phyloP scores from a whole-genome alignment of 2,888 invertebrate genomes.

The Monochamus alternatus region DNA sequence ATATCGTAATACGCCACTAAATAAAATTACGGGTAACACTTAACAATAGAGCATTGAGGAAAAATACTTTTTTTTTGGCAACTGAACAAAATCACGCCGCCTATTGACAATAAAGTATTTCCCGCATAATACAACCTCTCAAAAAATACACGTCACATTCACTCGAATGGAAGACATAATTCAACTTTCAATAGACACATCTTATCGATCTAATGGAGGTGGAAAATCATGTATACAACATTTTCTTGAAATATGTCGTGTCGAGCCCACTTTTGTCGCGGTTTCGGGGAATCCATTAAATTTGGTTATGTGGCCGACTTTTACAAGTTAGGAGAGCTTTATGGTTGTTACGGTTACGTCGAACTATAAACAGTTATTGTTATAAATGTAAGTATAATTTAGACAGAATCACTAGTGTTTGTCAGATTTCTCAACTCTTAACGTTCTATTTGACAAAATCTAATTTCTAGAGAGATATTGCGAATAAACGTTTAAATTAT shows the following conservation, averaged over 20 bases:
- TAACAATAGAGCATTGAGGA: too few relatives aligned
- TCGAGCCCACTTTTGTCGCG: background rate
- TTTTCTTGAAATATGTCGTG: slow-evolving; percentile 5
- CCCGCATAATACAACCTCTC: background rate
- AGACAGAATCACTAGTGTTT: too few relatives aligned
- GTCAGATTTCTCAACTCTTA: too few relatives aligned
- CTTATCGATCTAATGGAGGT: slow-evolving; percentile 1
- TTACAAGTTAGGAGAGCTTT: background rate
- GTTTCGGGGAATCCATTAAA: slow-evolving; percentile 2
- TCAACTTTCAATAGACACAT: background rate
- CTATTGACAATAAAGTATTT: background rate
- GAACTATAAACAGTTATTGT: too few relatives aligned
- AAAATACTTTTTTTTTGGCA: too few relatives aligned
- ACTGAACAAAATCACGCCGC: too few relatives aligned
- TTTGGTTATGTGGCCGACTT: background rate
- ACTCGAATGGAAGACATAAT: background rate
- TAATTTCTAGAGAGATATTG: too few relatives aligned
- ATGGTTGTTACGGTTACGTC: background rate
- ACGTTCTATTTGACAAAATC: too few relatives aligned
- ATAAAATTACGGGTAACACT: too few relatives aligned
- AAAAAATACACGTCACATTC: background rate
- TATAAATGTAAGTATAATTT: too few relatives aligned
- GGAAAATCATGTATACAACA: background rate
- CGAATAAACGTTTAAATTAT: too few relatives aligned
- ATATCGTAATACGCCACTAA: too few relatives aligned